Percentiles rank a stretch among this genome's conserved stretches.
Evolutionary conservation across 2,113 vertebrate genomes (phyloP).

Genomic region (Chlamydotis undulata): DNA sequence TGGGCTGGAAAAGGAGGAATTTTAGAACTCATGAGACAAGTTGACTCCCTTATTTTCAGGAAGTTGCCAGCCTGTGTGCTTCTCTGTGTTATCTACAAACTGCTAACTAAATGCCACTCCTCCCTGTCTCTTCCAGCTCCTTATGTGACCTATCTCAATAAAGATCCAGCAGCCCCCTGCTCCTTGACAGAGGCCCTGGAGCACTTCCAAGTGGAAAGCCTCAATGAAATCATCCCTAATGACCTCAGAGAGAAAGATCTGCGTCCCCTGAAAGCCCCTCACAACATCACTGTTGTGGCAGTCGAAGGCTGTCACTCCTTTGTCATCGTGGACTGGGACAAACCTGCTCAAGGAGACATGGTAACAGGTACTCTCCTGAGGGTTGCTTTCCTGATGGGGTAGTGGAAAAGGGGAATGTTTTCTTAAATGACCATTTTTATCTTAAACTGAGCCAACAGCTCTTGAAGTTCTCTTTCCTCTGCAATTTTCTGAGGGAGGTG

Average conservation of each 20-base stretch:
- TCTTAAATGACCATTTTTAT: neutral
- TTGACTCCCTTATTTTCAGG: neutral
- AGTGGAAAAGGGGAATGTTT: neutral
- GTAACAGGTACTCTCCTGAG: slow-evolving; percentile 85
- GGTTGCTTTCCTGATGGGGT: neutral
- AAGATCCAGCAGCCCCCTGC: slow-evolving; percentile 90
- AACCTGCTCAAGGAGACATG: slow-evolving; percentile 85
- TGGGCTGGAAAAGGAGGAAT: neutral
- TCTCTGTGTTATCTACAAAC: neutral
- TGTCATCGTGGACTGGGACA: slow-evolving; percentile 95
- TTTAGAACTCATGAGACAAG: neutral
- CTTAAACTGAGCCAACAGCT: neutral
- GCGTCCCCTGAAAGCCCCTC: slow-evolving; percentile 84
- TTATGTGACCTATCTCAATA: slow-evolving; percentile 94
- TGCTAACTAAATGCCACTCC: neutral
- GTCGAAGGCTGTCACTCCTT: slow-evolving; percentile 98
- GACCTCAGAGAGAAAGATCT: slow-evolving; percentile 70
- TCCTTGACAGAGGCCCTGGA: slow-evolving; percentile 96
- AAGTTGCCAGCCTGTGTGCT: neutral
- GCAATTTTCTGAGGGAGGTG: neutral
- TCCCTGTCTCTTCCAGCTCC: slow-evolving; percentile 80
- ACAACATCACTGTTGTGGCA: slow-evolving; percentile 94
- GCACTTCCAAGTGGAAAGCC: slow-evolving; percentile 92
- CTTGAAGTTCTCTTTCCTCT: neutral
- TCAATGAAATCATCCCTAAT: slow-evolving; percentile 86